Conservation (phyloP, 2,797 vertebrate species). For the Eulemur albifrons region DNA sequence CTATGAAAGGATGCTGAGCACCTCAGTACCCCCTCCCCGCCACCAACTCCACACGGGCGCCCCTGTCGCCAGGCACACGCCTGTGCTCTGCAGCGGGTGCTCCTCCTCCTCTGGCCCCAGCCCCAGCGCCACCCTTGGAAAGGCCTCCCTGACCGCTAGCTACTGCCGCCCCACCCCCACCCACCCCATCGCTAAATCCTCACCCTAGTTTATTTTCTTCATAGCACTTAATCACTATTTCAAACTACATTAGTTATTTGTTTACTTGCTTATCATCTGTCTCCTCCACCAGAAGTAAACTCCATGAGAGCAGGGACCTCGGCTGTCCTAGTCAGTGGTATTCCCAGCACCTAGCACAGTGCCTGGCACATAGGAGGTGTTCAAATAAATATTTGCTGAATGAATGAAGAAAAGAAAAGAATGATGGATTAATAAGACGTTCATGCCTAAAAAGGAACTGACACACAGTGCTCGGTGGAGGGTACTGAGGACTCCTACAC, state of each 20-base stretch:
- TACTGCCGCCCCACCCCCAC: conserved; percentile 49
- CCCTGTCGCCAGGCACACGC: neutral
- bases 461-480: neutral
- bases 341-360: conserved; percentile 12
- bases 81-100: neutral
- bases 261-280: conserved; percentile 32
- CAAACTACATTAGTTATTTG: conserved; percentile 64
- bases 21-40: neutral
- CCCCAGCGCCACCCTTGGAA: neutral
- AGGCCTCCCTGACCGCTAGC: conserved; percentile 53
- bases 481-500: neutral
- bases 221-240: conserved; percentile 72
- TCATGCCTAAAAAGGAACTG: neutral
- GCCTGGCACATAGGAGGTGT: conserved; percentile 17
- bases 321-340: conserved; percentile 19
- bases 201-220: conserved; percentile 71
- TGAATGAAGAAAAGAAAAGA: neutral
- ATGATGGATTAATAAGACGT: neutral
- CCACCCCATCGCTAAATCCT: conserved; percentile 36
- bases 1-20: neutral
- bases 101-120: neutral
- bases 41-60: neutral
- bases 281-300: conserved; percentile 39
- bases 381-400: conserved; percentile 43
- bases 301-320: conserved; percentile 17